Evolutionary conservation across 2,888 invertebrate genomes (phyloP).

Genomic region (Zygaena filipendulae): DNA sequence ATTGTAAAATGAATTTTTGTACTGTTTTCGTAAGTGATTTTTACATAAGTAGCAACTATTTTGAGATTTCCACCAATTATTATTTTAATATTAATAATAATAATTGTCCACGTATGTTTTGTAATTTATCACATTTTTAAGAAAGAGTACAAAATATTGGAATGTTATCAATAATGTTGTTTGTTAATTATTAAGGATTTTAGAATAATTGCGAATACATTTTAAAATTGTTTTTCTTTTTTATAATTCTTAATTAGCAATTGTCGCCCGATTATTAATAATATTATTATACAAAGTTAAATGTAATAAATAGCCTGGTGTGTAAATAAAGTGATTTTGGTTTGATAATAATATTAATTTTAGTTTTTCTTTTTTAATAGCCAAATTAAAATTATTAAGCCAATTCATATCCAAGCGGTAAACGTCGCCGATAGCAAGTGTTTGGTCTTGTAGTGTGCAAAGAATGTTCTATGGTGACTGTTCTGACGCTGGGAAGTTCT

Average conservation of each 20-base stretch:
- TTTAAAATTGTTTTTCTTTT: slow-evolving; percentile 49
- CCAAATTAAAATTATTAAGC: no score
- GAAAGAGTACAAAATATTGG: slow-evolving; percentile 68
- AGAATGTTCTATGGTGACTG: no score
- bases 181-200: slow-evolving; percentile 60
- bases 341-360: slow-evolving; percentile 38
- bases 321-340: slow-evolving; percentile 69
- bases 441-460: no score
- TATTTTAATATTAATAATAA: no score
- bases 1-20: slow-evolving; percentile 65
- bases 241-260: slow-evolving; percentile 54
- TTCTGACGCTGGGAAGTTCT: no score
- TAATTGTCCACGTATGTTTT: no score
- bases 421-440: no score
- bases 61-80: slow-evolving; percentile 47
- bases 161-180: slow-evolving; percentile 64
- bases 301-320: slow-evolving; percentile 51
- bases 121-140: slow-evolving; percentile 67
- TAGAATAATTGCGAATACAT: slow-evolving; percentile 56
- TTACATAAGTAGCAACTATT: slow-evolving; percentile 60
- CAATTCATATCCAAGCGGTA: no score
- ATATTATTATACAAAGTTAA: slow-evolving; percentile 54
- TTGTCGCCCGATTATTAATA: no score
- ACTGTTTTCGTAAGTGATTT: slow-evolving; percentile 64
- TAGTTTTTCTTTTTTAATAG: slow-evolving; percentile 17